Percentiles rank a stretch among this genome's conserved stretches.
These are phyloP conservation scores for Cyanistes caeruleus DNA, from an alignment of 2,113 vertebrate genomes.

Conservation along the genomic window DNA sequence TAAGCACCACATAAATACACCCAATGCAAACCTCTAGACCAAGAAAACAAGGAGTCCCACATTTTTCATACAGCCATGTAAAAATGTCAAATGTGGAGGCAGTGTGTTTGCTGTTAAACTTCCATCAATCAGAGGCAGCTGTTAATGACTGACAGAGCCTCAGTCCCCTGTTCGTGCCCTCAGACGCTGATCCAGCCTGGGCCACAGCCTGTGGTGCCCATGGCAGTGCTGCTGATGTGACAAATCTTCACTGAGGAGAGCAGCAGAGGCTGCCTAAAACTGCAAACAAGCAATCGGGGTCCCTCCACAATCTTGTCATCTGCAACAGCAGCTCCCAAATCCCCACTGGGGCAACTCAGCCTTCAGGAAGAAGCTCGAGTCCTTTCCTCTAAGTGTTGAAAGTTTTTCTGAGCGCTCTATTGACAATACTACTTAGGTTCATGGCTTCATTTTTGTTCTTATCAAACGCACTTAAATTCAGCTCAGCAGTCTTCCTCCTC, in stretches of 20 bases:
- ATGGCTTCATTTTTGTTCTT: not conserved
- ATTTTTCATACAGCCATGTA: not conserved
- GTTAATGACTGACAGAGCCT: not conserved
- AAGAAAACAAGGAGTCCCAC: not conserved
- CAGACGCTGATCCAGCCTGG: rapidly evolving
- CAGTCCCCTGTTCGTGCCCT: rapidly evolving
- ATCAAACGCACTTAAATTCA: not conserved
- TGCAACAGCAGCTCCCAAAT: rapidly evolving
- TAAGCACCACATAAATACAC: not conserved
- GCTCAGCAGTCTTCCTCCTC: not conserved
- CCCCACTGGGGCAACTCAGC: rapidly evolving
- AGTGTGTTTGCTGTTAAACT: not conserved
- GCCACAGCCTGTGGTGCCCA: rapidly evolving
- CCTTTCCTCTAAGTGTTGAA: rapidly evolving
- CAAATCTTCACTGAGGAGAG: not conserved
- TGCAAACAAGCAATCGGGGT: rapidly evolving
- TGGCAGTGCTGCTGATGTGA: not conserved
- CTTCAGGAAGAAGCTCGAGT: not conserved
- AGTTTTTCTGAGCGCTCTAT: rapidly evolving
- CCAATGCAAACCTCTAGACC: rapidly evolving
- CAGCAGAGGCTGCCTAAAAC: rapidly evolving
- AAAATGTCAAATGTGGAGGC: not conserved
- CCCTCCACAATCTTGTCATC: not conserved
- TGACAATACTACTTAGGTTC: not conserved
- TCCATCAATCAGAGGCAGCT: not conserved